These are phyloP conservation scores for Oegoconia quadripuncta DNA, from an alignment of 2,888 invertebrate species.

Conservation along the genomic window DNA sequence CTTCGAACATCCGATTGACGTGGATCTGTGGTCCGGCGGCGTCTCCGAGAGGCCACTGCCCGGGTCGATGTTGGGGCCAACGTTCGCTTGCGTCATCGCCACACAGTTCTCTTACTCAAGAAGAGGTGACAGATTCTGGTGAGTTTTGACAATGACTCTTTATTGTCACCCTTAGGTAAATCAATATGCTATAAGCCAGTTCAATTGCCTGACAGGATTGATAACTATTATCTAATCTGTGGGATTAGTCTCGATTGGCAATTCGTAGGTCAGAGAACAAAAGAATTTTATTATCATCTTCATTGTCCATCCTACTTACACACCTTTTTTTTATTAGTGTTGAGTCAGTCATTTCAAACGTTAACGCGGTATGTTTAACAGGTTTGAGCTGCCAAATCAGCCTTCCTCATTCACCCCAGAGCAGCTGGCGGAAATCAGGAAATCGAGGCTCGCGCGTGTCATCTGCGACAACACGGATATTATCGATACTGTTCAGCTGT, in stretches of 20 bases:
- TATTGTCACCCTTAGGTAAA: too few species aligned
- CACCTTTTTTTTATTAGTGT: too few species aligned
- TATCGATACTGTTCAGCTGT: constrained; percentile 93
- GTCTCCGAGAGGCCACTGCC: constrained; percentile 94
- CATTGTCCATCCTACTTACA: too few species aligned
- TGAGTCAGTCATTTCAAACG: neutral
- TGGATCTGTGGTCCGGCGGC: constrained; percentile 97
- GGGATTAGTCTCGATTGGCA: too few species aligned
- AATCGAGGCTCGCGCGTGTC: constrained; percentile 87
- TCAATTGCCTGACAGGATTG: too few species aligned
- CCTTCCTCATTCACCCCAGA: constrained; percentile 94
- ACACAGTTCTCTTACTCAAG: constrained; percentile 94
- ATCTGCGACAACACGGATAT: constrained; percentile 96
- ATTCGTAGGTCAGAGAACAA: too few species aligned
- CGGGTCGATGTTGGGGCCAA: constrained; percentile 95
- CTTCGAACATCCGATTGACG: constrained; percentile 93
- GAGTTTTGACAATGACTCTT: too few species aligned
- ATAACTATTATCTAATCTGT: too few species aligned
- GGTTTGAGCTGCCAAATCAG: constrained; percentile 93
- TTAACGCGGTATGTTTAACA: constrained; percentile 33
- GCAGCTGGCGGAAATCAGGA: constrained; percentile 90
- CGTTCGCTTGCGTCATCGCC: constrained; percentile 96
- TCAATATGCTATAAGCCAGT: too few species aligned
- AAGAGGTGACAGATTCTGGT: constrained; percentile 95
- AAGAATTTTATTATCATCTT: too few species aligned